Base-by-base conservation (phyloP, 2,113 vertebrate species). In the Notiomystis cincta region DNA sequence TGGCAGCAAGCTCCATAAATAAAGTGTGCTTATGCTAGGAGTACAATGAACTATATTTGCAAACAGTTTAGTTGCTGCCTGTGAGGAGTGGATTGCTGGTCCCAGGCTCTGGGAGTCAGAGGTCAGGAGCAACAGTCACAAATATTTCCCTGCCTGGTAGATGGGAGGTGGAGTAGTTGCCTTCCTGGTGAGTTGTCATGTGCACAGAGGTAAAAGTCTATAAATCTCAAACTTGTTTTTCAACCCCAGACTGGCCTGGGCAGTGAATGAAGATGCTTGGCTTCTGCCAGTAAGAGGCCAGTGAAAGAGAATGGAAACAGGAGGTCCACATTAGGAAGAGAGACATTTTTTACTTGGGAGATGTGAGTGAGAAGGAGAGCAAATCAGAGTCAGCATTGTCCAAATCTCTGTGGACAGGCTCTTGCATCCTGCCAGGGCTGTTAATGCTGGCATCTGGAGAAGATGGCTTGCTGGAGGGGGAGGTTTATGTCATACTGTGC, bases 391-490 rank as follows among this genome's bases (percentile, higher is more conserved):
- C 24, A 31, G 13, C 31, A 2, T 77, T 77, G 60, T 69, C 40
- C 72, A 65, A 2, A 31, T 60, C 30, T 18, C 1, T 7, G 1
- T 25, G 64, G 30, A 30, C 28, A 25, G 35, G 8, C 25, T 75
- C 15, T 76, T 79, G 15, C 17, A 56, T 75, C 67, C 38, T 67
- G 57, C 33, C 14, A 47, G 48, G n/a, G 27, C 22, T 87, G 27
- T 19, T 66, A 53, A 15, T 35, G 42, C 18, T 78, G 15, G 17
- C 20, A 31, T 71, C n/a, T 30, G 24, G 27, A 71, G 57, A 65
- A 82, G 37, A 17, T 44, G 0, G 0, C 23, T 0, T 60, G 25
- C 35, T 77, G 51, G 6, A 33, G 9, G 1, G 5, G 24, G 3
- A 51, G 9, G 6, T 83, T 66, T 86, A 11, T 15, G 2, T 95